A percentile compares a stretch with the other conserved stretches of the same genome.
Conservation (phyloP, 2,797 vertebrate genomes). For the Lepus oiostolus region DNA sequence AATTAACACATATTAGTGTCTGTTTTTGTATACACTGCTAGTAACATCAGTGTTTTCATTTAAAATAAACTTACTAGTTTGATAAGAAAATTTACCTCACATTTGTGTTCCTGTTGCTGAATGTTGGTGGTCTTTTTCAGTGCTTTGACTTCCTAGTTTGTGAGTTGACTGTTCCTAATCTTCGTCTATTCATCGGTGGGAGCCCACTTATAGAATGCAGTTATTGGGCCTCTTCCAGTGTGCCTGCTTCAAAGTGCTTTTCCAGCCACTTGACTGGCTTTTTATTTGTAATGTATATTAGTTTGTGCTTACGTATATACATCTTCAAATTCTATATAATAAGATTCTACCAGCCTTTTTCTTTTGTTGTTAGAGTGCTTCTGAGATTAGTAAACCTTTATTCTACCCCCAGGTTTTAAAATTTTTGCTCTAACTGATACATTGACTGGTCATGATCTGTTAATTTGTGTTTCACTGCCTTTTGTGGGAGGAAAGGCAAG, state of each 20-base stretch:
- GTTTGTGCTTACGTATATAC: background rate
- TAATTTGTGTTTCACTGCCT: background rate
- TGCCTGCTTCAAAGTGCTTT: background rate
- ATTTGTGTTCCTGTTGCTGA: conserved; percentile 9
- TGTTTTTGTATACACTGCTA: background rate
- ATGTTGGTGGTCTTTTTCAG: background rate
- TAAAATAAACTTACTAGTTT: background rate
- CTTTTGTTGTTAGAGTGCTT: conserved; percentile 21
- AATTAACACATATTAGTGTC: background rate
- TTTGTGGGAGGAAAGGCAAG: background rate
- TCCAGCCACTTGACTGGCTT: background rate
- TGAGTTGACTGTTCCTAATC: background rate
- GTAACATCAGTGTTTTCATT: conserved; percentile 29
- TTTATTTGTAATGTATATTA: background rate
- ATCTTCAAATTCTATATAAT: background rate
- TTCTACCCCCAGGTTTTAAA: background rate
- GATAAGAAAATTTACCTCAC: background rate
- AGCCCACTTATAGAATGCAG: background rate
- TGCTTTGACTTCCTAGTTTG: conserved; percentile 14
- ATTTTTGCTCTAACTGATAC: background rate
- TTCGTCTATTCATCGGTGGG: background rate
- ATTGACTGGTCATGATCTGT: background rate
- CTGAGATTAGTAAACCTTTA: background rate
- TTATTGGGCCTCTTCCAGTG: background rate
- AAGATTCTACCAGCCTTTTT: conserved; percentile 3